These are phyloP conservation scores for Oncorhynchus masou DNA, from an alignment of 2,113 vertebrate species.

Conservation along the genomic window DNA sequence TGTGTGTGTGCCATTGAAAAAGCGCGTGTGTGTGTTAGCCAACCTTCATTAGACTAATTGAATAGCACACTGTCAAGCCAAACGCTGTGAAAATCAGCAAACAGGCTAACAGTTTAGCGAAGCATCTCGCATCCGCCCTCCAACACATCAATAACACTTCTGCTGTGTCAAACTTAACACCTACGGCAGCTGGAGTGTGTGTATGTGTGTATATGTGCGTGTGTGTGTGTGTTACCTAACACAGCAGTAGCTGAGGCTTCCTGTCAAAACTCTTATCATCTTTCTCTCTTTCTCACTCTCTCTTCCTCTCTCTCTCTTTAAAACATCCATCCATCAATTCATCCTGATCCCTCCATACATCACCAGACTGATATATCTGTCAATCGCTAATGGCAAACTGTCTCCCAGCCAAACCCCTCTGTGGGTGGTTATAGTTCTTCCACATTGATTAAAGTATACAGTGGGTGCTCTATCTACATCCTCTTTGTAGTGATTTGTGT, in stretches of 20 bases:
- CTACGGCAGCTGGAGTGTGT: not conserved
- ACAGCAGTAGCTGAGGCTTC: not conserved
- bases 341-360: not conserved
- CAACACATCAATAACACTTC: not conserved
- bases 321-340: not conserved
- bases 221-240: not conserved
- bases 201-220: not conserved
- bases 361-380: not conserved
- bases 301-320: not conserved
- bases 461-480: not conserved
- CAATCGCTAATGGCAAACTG: not conserved
- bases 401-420: not conserved
- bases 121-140: not conserved
- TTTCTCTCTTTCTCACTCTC: not conserved
- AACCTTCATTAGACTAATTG: conserved; percentile 39
- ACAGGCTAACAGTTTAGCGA: not conserved
- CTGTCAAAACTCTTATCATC: not conserved
- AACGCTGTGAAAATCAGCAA: conserved; percentile 12
- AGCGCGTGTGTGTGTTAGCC: not conserved
- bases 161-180: not conserved
- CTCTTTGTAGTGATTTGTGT: not conserved
- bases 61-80: conserved; percentile 23
- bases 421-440: not conserved
- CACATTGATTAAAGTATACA: conserved; percentile 1
- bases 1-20: conserved; percentile 10